Evolutionary conservation across 2,113 vertebrate genomes (phyloP).

Genomic region (Hydrolagus affinis): DNA sequence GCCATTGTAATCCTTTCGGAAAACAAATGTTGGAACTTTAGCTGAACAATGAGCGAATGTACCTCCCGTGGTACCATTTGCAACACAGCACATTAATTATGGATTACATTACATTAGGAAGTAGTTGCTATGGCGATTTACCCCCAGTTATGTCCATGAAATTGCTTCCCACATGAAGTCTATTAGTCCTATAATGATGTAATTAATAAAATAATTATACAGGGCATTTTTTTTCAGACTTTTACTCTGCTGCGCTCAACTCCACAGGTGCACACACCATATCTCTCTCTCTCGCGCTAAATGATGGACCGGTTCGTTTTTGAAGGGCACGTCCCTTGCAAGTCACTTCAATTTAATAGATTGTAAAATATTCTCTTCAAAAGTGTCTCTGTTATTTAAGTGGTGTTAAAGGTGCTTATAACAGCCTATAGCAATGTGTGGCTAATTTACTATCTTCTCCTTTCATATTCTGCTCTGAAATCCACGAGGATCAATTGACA

Average conservation of each 20-base stretch:
- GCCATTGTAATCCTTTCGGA: neutral
- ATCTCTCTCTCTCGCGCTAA: neutral
- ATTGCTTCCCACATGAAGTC: neutral
- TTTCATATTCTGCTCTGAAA: neutral
- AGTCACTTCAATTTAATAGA: too few species aligned
- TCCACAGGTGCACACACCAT: neutral
- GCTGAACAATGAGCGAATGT: neutral
- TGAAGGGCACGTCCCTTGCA: neutral
- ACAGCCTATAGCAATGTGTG: neutral
- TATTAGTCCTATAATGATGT: neutral
- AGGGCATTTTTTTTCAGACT: neutral
- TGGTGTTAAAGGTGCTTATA: too few species aligned
- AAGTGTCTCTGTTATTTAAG: too few species aligned
- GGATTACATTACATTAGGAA: conserved; percentile 14
- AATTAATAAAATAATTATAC: conserved; percentile 25
- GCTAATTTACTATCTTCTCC: neutral
- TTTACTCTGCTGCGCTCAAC: neutral
- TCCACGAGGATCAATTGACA: neutral
- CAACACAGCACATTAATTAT: conserved; percentile 8
- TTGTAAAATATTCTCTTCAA: too few species aligned
- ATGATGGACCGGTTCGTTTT: too few species aligned
- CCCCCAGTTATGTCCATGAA: neutral
- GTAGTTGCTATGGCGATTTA: neutral
- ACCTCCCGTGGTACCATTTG: neutral
- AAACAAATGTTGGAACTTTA: neutral